Base-by-base conservation (phyloP, 1,140 invertebrate species). In the Thaumetopoea pityocampa region DNA sequence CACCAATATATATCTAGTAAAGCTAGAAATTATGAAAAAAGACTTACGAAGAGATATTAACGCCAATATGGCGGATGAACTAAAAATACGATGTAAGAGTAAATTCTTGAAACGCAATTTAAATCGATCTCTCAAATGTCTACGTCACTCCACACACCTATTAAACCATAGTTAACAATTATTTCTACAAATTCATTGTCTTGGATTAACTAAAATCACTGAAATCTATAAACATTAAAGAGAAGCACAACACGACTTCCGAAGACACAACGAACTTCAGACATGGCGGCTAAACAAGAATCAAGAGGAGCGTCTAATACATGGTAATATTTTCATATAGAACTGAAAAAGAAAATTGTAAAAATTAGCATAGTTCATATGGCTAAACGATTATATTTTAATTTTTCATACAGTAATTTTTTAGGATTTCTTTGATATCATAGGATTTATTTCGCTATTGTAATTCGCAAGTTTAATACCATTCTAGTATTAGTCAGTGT, bases 61-160 rank as follows among this genome's bases (percentile, higher is more conserved):
- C 69, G 77, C 80, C 80, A 84, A 84, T 84, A 84, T 84, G 80
- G 80, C 80, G 77, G 80, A 78, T 70, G 77, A 73, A 84, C 77
- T 84, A 84, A 84, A 84, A 84, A 84, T 84, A 84, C 77, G 79
- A 81, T 77, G 79, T 77, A 63, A 64, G 73, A 72, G 67, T 66
- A 54, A 71, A 71, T 80, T 69, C 65, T 68, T 64, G 64, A 67
- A 73, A 62, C 64, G 61, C 58, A 67, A 78, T 76, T 68, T 72
- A 50, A 72, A 80, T 69, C 42, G 74, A 80, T 80, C 71, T 71
- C 67, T 65, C 51, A 35, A 68, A 58, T 65, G 55, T 60, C 56
- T 50, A 48, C 70, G 62, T 67, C 74, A 84, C 80, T 70, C 67
- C 74, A 79, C 77, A 78, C 56, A 68, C 51, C 41, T 67, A 68